phyloP scores from a whole-genome alignment of 2,888 invertebrate genomes.

The Monochamus alternatus region DNA sequence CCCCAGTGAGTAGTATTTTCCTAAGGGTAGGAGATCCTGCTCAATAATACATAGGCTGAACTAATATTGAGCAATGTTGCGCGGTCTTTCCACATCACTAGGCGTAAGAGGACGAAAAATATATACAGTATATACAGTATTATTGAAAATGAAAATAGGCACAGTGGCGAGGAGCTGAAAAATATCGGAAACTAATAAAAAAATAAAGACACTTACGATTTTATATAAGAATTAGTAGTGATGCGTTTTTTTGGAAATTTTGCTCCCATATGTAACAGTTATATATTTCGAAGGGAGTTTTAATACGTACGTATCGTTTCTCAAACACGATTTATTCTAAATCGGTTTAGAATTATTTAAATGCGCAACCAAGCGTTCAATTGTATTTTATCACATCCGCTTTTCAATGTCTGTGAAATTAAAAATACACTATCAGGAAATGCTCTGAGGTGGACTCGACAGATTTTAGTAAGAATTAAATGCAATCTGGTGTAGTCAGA shows the following conservation, averaged over 20 bases:
- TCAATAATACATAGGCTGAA: background rate
- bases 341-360: background rate
- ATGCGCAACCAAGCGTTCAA: background rate
- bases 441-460: background rate
- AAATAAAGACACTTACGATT: no score
- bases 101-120: background rate
- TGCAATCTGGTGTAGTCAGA: background rate
- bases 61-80: constrained; percentile 1
- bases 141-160: no score
- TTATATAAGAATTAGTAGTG: no score
- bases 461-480: background rate
- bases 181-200: no score
- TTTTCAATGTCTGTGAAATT: background rate
- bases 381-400: background rate
- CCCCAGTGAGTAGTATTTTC: background rate
- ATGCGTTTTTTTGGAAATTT: no score
- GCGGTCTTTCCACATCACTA: background rate
- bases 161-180: no score
- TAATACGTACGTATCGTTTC: background rate
- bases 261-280: no score
- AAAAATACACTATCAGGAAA: background rate
- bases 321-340: background rate
- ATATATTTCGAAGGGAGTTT: no score
- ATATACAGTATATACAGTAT: no score
- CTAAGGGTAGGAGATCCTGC: background rate